Evolutionary conservation across 1,140 invertebrate species (phyloP).

Genomic region (Yoshiicerus persimilis): DNA sequence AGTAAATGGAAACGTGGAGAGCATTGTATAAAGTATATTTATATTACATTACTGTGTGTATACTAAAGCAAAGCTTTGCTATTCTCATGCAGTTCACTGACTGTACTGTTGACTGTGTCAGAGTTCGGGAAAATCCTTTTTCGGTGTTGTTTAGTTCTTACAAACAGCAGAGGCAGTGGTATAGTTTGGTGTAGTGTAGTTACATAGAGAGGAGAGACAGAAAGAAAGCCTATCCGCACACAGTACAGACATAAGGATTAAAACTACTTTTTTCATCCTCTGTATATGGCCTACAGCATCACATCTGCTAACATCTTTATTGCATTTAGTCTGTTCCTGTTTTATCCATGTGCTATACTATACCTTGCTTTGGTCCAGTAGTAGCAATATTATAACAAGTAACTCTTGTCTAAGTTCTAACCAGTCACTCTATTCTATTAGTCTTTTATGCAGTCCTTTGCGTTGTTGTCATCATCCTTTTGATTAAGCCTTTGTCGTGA

Average conservation of each 20-base stretch:
- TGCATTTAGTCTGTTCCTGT: slow-evolving; percentile 44
- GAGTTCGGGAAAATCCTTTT: slow-evolving; percentile 38
- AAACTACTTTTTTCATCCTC: slow-evolving; percentile 46
- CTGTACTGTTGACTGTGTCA: slow-evolving; percentile 3
- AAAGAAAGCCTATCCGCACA: slow-evolving; percentile 36
- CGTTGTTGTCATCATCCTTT: neutral
- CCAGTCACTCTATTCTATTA: neutral
- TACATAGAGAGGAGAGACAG: neutral
- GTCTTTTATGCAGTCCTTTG: neutral
- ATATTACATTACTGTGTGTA: neutral
- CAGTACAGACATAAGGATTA: slow-evolving; percentile 40
- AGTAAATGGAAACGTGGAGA: neutral
- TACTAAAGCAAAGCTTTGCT: neutral
- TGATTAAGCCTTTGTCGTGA: neutral
- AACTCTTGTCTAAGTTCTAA: no score
- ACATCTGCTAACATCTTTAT: slow-evolving; percentile 49
- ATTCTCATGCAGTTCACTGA: neutral
- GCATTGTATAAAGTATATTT: neutral
- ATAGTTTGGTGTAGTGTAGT: neutral
- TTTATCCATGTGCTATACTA: slow-evolving; percentile 10
- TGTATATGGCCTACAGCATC: slow-evolving; percentile 41
- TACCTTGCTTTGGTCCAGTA: neutral
- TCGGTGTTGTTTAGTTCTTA: slow-evolving; percentile 23
- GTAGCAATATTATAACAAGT: neutral
- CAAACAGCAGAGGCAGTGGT: neutral